Percentiles rank a stretch among this genome's conserved stretches.
Evolutionary conservation across 2,113 vertebrate species (phyloP).

Genomic region (Chrysochloris asiatica): DNA sequence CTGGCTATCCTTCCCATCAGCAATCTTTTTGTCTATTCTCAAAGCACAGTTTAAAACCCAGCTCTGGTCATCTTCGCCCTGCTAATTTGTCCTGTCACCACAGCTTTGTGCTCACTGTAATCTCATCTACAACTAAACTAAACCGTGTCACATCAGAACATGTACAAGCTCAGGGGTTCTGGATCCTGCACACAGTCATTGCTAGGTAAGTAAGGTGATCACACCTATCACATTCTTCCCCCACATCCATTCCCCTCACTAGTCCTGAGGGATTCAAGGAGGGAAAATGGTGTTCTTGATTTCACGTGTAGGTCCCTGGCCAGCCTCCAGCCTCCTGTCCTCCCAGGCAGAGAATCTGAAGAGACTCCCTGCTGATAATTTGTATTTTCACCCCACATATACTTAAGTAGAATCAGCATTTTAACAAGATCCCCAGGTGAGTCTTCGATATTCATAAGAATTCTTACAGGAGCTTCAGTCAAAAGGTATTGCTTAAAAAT

Average conservation of each 20-base stretch:
- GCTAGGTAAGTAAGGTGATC: not conserved
- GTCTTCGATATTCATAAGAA: too few relatives aligned
- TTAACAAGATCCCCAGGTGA: too few relatives aligned
- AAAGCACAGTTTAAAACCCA: not conserved
- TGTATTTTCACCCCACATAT: too few relatives aligned
- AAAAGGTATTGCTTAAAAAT: too few relatives aligned
- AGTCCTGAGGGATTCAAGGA: not conserved
- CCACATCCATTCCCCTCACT: not conserved
- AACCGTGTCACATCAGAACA: not conserved
- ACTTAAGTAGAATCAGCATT: too few relatives aligned
- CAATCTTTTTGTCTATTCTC: not conserved
- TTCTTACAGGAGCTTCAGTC: too few relatives aligned
- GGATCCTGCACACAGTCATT: fast-evolving
- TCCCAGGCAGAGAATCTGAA: too few relatives aligned
- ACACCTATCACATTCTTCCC: too few relatives aligned
- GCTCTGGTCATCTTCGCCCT: not conserved
- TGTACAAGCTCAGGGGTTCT: not conserved
- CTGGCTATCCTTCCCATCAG: not conserved
- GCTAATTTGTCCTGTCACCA: not conserved
- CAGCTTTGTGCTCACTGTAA: not conserved
- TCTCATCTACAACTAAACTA: not conserved
- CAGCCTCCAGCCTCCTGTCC: not conserved
- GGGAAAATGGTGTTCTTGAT: not conserved
- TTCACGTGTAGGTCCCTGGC: not conserved
- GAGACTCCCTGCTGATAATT: too few relatives aligned